phyloP scores from a whole-genome alignment of 1,140 invertebrate species.

The Batillaria attramentaria region DNA sequence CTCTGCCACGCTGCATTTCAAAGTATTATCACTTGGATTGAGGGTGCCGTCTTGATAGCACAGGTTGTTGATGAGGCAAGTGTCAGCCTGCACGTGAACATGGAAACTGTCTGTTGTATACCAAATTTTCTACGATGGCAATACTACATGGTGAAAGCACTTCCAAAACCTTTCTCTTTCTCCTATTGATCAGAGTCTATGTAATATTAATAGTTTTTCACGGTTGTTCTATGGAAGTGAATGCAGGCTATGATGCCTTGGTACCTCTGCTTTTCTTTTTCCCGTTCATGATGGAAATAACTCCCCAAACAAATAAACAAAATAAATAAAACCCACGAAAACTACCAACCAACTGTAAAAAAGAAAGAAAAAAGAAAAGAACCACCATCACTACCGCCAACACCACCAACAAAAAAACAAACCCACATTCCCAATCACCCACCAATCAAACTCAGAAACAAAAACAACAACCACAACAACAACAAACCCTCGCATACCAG shows the following conservation, averaged over 20 bases:
- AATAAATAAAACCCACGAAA: neutral
- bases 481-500: neutral
- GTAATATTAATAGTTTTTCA: neutral
- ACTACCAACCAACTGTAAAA: too few species aligned
- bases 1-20: neutral
- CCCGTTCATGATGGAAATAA: too few species aligned
- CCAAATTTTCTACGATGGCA: neutral
- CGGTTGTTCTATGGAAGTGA: neutral
- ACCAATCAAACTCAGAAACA: too few species aligned
- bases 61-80: conserved; percentile 5
- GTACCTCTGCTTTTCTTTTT: neutral
- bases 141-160: neutral
- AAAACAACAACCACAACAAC: neutral
- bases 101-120: neutral
- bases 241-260: neutral
- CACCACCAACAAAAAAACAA: neutral
- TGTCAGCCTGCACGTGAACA: neutral
- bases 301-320: too few species aligned
- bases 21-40: neutral
- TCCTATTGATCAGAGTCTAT: neutral
- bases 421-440: too few species aligned
- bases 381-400: neutral
- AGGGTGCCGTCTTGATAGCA: neutral
- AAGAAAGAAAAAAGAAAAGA: neutral
- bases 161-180: neutral